These are phyloP conservation scores for Plotosus lineatus DNA, from an alignment of 2,113 vertebrate species.

Conservation along the genomic window DNA sequence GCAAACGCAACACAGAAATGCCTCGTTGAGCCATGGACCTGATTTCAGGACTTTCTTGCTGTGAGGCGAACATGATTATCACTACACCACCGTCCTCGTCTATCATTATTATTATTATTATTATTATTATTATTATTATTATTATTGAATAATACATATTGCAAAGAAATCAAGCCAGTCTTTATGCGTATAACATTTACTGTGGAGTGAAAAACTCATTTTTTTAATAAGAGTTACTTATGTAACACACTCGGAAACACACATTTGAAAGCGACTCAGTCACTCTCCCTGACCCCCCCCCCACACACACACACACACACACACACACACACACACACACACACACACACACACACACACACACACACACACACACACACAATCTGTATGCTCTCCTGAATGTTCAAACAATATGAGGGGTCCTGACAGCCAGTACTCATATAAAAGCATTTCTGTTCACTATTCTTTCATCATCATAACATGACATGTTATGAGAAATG, in stretches of 20 bases:
- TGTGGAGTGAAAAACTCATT: not conserved
- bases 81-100: too few species aligned
- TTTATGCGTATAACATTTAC: not conserved
- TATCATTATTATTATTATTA: too few species aligned
- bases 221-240: not conserved
- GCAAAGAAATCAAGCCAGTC: not conserved
- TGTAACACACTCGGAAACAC: slow-evolving; percentile 15
- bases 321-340: not conserved
- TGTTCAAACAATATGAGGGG: slow-evolving; percentile 31
- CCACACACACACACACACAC: not conserved
- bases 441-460: too few species aligned
- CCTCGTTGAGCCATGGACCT: too few species aligned
- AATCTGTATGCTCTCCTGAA: slow-evolving; percentile 11
- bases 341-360: not conserved
- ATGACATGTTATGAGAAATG: too few species aligned
- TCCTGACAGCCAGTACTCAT: not conserved
- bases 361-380: slow-evolving; percentile 33
- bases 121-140: too few species aligned
- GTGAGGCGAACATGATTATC: too few species aligned
- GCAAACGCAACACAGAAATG: too few species aligned
- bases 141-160: too few species aligned
- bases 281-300: not conserved
- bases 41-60: too few species aligned
- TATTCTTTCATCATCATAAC: too few species aligned
- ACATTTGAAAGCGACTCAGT: not conserved